A percentile compares a stretch with the other conserved stretches of the same genome.
phyloP scores from a whole-genome alignment of 2,113 vertebrate species.

The Athene noctua region DNA sequence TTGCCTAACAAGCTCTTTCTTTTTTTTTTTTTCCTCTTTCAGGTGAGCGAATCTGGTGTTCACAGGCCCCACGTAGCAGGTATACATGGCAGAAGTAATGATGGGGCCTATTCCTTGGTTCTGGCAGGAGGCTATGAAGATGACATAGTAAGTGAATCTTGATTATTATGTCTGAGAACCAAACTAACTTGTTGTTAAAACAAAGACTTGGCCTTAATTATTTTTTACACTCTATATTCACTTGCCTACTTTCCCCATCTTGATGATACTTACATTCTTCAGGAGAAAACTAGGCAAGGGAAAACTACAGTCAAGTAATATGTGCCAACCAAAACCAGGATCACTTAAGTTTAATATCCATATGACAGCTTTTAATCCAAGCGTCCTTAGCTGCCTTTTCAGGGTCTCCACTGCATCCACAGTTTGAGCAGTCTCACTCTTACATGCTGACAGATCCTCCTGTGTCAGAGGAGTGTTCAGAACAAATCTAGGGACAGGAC shows the following conservation, averaged over 20 bases:
- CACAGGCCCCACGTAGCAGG: conserved; percentile 95
- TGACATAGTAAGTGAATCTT: conserved; percentile 81
- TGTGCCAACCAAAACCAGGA: background rate
- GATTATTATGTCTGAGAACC: background rate
- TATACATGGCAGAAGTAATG: conserved; percentile 94
- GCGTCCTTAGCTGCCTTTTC: background rate
- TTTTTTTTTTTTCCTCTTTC: fast-evolving
- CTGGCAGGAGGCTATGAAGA: conserved; percentile 97
- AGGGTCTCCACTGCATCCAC: background rate
- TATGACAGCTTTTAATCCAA: background rate
- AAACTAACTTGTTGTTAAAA: background rate
- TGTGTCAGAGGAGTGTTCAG: background rate
- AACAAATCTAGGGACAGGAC: background rate
- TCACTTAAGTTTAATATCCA: background rate
- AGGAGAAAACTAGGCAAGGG: background rate
- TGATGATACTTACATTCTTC: background rate
- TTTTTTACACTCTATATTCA: fast-evolving
- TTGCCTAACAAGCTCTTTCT: fast-evolving
- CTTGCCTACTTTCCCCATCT: background rate
- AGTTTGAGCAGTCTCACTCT: fast-evolving
- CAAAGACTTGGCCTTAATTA: background rate
- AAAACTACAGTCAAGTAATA: background rate
- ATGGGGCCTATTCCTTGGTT: conserved; percentile 92
- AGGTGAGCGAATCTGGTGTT: conserved; percentile 95
- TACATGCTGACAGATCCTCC: background rate